Evolutionary conservation across 2,888 invertebrate species (phyloP).

Genomic region (Parnassius apollo): DNA sequence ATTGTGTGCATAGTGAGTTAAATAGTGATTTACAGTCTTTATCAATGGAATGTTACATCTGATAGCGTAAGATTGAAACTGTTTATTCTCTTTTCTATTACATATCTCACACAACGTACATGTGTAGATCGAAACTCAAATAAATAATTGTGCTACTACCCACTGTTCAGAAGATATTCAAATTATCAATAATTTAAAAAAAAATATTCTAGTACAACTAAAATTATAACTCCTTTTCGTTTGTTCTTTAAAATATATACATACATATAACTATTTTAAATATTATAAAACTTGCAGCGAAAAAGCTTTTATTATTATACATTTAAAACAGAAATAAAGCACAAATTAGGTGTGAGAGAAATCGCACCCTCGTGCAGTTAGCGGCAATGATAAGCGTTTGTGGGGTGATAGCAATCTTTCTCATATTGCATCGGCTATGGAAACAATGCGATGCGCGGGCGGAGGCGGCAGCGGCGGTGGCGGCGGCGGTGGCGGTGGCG

Average conservation of each 20-base stretch:
- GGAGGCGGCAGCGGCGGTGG: constrained; percentile 36
- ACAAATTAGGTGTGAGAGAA: constrained; percentile 10
- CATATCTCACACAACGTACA: neutral
- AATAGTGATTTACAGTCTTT: constrained; percentile 61
- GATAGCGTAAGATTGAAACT: constrained; percentile 70
- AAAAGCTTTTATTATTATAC: neutral
- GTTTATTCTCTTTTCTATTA: constrained; percentile 31
- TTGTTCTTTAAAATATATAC: no score
- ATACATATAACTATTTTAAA: no score
- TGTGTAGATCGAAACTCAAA: neutral
- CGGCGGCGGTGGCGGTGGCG: constrained; percentile 34
- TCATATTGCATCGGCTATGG: constrained; percentile 32
- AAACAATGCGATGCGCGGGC: constrained; percentile 43
- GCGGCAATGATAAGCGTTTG: constrained; percentile 30
- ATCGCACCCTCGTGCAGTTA: constrained; percentile 23
- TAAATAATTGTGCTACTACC: constrained; percentile 8
- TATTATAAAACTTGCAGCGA: neutral
- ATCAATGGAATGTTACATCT: constrained; percentile 67
- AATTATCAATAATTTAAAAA: neutral
- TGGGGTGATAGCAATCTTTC: constrained; percentile 34
- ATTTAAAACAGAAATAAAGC: neutral
- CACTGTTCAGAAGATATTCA: neutral
- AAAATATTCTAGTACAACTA: neutral
- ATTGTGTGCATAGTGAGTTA: constrained; percentile 69
- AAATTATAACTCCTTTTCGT: no score